Evolutionary conservation across 2,113 vertebrate genomes (phyloP).

Genomic region (Trogon surrucura): DNA sequence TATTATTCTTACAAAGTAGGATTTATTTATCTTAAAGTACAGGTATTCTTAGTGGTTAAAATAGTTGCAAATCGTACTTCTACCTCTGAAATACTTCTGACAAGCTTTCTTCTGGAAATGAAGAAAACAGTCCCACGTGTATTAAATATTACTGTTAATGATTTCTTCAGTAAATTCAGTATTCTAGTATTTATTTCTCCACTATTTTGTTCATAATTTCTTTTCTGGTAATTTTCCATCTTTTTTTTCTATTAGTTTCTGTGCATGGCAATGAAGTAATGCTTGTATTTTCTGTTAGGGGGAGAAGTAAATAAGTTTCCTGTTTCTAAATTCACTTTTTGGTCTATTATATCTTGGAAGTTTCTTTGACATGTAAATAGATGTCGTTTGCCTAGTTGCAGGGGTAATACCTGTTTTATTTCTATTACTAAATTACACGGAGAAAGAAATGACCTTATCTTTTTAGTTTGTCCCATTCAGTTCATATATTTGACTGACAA

Average conservation of each 20-base stretch:
- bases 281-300: background rate
- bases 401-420: background rate
- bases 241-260: background rate
- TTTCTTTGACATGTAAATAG: background rate
- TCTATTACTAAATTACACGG: background rate
- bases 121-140: accelerated
- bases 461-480: background rate
- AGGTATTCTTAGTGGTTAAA: background rate
- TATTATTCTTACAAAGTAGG: background rate
- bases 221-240: background rate
- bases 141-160: background rate
- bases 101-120: background rate
- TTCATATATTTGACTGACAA: background rate
- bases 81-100: background rate
- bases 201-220: background rate
- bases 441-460: background rate
- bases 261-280: background rate
- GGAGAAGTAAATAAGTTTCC: background rate
- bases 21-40: background rate
- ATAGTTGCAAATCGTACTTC: background rate
- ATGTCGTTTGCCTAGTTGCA: background rate
- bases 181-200: background rate
- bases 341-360: background rate
- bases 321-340: background rate
- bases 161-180: background rate